These are phyloP conservation scores for Thrips palmi DNA, from an alignment of 1,140 invertebrate genomes.

Conservation along the genomic window DNA sequence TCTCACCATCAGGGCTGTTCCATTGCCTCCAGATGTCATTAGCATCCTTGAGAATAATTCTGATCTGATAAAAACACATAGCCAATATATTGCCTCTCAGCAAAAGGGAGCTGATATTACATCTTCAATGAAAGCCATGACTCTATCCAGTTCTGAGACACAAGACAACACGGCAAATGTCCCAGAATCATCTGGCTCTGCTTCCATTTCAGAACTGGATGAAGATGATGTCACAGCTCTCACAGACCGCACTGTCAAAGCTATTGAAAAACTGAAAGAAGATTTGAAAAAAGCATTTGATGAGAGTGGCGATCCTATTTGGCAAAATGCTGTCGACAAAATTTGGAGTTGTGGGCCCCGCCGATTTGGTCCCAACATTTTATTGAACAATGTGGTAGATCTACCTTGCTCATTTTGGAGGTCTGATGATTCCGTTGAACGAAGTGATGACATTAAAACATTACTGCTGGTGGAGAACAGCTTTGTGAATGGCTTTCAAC, in stretches of 20 bases:
- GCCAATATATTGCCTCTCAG: too few relatives aligned
- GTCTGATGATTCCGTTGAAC: conserved; percentile 18
- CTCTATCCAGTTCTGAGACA: too few relatives aligned
- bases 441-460: conserved; percentile 15
- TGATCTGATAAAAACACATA: conserved; percentile 34
- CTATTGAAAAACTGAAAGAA: conserved; percentile 37
- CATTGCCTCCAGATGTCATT: conserved; percentile 56
- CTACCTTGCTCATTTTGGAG: conserved; percentile 1
- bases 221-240: too few relatives aligned
- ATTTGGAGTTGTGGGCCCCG: conserved; percentile 87
- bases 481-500: conserved; percentile 87
- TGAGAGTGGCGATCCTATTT: conserved; percentile 34
- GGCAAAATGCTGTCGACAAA: conserved; percentile 36
- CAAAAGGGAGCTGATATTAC: too few relatives aligned
- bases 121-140: too few relatives aligned
- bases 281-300: conserved; percentile 43
- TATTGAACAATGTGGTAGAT: not conserved
- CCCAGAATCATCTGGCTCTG: too few relatives aligned
- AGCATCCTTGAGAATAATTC: conserved; percentile 42
- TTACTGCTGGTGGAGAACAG: conserved; percentile 41
- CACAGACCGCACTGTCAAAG: conserved; percentile 31
- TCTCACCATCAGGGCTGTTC: conserved; percentile 58
- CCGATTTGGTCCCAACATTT: conserved; percentile 71
- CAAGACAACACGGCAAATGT: too few relatives aligned
- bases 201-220: too few relatives aligned